Conservation (phyloP, 2,888 invertebrate genomes). For the Drosophila niveifrons region DNA sequence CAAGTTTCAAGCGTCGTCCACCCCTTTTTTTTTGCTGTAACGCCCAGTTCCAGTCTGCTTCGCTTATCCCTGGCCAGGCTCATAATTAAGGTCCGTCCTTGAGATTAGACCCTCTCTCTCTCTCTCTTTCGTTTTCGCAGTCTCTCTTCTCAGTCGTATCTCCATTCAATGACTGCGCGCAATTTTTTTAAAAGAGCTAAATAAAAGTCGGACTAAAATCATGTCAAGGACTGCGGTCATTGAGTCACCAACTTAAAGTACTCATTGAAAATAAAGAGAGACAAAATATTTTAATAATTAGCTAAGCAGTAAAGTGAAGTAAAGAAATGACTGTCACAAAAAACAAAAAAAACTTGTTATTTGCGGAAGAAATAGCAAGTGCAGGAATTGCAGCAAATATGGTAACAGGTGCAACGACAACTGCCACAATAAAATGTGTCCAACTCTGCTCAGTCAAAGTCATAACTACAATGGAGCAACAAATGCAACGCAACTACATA, state of each 20-base stretch:
- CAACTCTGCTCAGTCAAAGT: constrained; percentile 48
- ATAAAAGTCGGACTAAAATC: constrained; percentile 42
- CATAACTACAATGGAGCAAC: constrained; percentile 57
- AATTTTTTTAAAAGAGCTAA: constrained; percentile 40
- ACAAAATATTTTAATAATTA: constrained; percentile 33
- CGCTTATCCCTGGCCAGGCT: constrained; percentile 24
- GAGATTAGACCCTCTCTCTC: constrained; percentile 23
- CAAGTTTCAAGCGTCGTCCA: constrained; percentile 53
- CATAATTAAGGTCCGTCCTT: constrained; percentile 72
- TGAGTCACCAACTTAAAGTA: constrained; percentile 19
- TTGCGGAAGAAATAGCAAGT: constrained; percentile 15
- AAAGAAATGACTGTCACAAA: constrained; percentile 4
- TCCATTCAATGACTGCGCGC: constrained; percentile 44
- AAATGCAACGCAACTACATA: constrained; percentile 26
- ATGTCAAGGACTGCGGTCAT: constrained; percentile 62
- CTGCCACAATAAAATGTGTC: constrained; percentile 59
- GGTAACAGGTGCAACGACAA: constrained; percentile 4
- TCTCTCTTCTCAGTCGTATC: constrained; percentile 11
- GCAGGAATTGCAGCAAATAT: constrained; percentile 26
- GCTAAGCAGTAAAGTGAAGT: not conserved
- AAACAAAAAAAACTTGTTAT: constrained; percentile 23
- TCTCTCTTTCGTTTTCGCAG: not conserved
- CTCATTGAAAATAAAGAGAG: not conserved
- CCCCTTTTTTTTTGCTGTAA: constrained; percentile 25
- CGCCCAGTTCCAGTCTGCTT: not conserved